Percentiles rank a stretch among this genome's conserved stretches.
Evolutionary conservation across 2,113 vertebrate species (phyloP).

Genomic region (Castor canadensis): DNA sequence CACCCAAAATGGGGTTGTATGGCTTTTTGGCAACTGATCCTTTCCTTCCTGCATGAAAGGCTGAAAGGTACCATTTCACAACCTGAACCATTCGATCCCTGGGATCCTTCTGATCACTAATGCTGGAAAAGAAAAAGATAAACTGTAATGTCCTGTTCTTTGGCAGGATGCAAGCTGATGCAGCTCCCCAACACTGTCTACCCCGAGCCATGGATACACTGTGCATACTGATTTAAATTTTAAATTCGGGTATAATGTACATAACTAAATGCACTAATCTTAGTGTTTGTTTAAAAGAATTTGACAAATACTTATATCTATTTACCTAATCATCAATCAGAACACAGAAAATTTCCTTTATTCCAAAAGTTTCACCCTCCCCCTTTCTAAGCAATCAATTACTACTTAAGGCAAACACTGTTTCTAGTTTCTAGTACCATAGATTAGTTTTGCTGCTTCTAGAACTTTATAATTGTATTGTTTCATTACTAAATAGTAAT

Average conservation of each 20-base stretch:
- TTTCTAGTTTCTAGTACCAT: neutral
- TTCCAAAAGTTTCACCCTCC: neutral
- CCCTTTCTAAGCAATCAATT: neutral
- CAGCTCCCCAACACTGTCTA: neutral
- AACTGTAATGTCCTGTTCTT: neutral
- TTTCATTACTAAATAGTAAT: neutral
- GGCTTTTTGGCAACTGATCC: slow-evolving; percentile 99
- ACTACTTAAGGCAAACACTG: neutral
- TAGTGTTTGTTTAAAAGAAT: neutral
- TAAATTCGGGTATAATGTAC: neutral
- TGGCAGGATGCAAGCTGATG: neutral
- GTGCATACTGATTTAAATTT: neutral
- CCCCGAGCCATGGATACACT: neutral
- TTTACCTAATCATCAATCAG: neutral
- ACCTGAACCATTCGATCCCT: slow-evolving; percentile 97
- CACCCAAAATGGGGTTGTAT: slow-evolving; percentile 98
- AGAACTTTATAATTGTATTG: neutral
- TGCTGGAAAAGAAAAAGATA: slow-evolving; percentile 84
- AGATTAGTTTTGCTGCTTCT: neutral
- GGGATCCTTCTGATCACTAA: slow-evolving; percentile 95
- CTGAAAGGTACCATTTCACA: slow-evolving; percentile 98
- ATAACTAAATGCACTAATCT: neutral
- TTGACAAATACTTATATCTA: neutral
- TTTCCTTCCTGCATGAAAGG: slow-evolving; percentile 98
- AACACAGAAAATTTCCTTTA: neutral